Conservation (phyloP, 1,140 invertebrate species). For the Zaprionus davidi region DNA sequence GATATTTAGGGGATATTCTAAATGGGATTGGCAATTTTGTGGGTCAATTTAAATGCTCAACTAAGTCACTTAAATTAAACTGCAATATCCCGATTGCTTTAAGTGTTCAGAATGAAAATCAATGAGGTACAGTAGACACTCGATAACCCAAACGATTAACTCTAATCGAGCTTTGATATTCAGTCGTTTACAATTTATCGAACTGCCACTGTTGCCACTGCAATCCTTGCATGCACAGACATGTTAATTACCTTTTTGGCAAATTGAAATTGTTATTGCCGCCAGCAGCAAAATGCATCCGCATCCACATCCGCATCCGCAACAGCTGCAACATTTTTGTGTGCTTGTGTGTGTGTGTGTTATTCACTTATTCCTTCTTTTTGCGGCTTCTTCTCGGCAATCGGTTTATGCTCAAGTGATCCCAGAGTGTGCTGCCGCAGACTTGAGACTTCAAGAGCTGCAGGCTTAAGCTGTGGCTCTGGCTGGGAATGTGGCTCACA, state of each 20-base stretch:
- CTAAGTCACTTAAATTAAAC: neutral
- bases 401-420: constrained; percentile 68
- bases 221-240: neutral
- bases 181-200: neutral
- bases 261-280: constrained; percentile 48
- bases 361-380: constrained; percentile 24
- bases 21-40: neutral
- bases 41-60: constrained; percentile 1
- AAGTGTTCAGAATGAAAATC: neutral
- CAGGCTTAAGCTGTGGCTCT: constrained; percentile 39
- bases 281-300: constrained; percentile 35
- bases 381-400: constrained; percentile 45
- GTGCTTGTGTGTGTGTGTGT: neutral
- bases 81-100: neutral
- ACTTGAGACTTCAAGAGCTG: constrained; percentile 35
- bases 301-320: constrained; percentile 1
- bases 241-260: constrained; percentile 37
- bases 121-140: neutral
- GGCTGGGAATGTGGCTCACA: constrained; percentile 26
- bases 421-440: constrained; percentile 55
- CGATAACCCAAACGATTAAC: neutral
- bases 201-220: neutral
- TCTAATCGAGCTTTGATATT: neutral
- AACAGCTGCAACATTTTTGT: constrained; percentile 41
- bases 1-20: constrained; percentile 35